phyloP scores from a whole-genome alignment of 2,888 invertebrate species.

The Dinocampus coccinellae region DNA sequence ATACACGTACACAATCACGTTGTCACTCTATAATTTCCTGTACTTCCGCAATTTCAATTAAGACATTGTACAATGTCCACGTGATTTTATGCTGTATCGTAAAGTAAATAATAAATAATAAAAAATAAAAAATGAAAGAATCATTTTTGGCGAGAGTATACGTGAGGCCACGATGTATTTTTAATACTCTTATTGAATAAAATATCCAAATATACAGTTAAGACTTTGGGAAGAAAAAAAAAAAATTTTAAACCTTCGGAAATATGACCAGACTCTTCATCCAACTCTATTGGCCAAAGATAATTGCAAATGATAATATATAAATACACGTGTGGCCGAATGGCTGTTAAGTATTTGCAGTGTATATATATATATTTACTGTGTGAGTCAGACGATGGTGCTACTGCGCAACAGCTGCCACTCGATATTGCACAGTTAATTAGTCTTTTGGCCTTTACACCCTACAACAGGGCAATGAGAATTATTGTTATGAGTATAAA shows the following conservation, averaged over 20 bases:
- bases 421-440: slow-evolving; percentile 42
- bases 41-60: slow-evolving; percentile 56
- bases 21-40: slow-evolving; percentile 30
- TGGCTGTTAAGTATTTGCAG: slow-evolving; percentile 41
- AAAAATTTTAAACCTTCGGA: slow-evolving; percentile 15
- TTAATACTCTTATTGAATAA: neutral
- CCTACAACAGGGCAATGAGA: neutral
- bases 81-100: slow-evolving; percentile 22
- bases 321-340: slow-evolving; percentile 50
- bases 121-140: too few species aligned
- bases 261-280: slow-evolving; percentile 26
- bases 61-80: slow-evolving; percentile 50
- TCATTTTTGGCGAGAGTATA: neutral
- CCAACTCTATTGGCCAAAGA: slow-evolving; percentile 50
- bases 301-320: slow-evolving; percentile 49
- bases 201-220: neutral
- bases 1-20: slow-evolving; percentile 19
- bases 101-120: slow-evolving; percentile 22
- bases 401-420: slow-evolving; percentile 41
- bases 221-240: slow-evolving; percentile 23
- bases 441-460: slow-evolving; percentile 27
- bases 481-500: neutral
- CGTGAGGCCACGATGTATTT: slow-evolving; percentile 5
- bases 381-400: slow-evolving; percentile 34
- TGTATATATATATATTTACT: neutral